Conservation (phyloP, 2,888 invertebrate species). For the Operophtera brumata region DNA sequence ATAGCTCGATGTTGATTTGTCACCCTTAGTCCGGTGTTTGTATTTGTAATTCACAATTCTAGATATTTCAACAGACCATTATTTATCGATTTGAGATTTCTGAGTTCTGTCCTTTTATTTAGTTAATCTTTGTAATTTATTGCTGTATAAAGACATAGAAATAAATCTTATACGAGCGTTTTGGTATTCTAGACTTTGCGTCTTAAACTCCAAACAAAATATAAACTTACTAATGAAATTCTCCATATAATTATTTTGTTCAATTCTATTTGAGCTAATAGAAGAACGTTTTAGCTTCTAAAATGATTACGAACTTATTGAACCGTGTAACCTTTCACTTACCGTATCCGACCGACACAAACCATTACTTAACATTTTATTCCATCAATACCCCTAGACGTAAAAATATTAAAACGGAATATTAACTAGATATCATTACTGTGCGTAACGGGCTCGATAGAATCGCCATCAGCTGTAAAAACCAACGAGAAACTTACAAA, state of each 20-base stretch:
- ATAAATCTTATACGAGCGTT: not conserved
- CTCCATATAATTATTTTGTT: too few relatives aligned
- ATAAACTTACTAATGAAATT: not conserved
- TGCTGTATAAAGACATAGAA: too few relatives aligned
- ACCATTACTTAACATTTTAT: constrained; percentile 49
- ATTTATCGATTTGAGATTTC: not conserved
- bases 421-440: constrained; percentile 53
- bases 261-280: not conserved
- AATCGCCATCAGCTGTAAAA: constrained; percentile 62
- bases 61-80: not conserved
- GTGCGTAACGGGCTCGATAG: constrained; percentile 67
- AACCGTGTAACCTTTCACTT: constrained; percentile 29
- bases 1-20: too few relatives aligned
- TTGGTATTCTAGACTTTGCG: not conserved
- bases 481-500: constrained; percentile 40
- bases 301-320: not conserved
- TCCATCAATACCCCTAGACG: constrained; percentile 60
- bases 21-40: too few relatives aligned
- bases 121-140: too few relatives aligned
- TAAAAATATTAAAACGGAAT: constrained; percentile 69
- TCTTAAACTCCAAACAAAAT: constrained; percentile 1
- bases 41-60: not conserved
- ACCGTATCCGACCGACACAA: constrained; percentile 47
- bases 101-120: too few relatives aligned
- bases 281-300: not conserved